Percentiles rank a stretch among this genome's conserved stretches.
These are phyloP conservation scores for Cricetomys ansorgei DNA, from an alignment of 2,113 vertebrate genomes.

Conservation along the genomic window DNA sequence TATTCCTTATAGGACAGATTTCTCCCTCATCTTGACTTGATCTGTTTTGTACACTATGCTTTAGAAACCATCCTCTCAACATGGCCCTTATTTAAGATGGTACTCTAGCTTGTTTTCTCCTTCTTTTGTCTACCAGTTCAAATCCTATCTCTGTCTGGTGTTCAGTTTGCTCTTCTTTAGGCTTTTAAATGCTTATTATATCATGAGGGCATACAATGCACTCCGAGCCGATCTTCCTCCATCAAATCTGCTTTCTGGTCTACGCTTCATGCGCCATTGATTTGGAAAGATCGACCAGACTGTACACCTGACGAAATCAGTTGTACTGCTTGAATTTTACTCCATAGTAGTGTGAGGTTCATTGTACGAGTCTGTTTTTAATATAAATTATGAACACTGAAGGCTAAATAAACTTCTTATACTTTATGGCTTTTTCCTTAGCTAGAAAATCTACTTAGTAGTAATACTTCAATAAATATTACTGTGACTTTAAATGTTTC, in stretches of 20 bases:
- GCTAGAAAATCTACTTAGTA: constrained; percentile 45
- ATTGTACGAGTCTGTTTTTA: constrained; percentile 48
- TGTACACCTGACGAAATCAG: background rate
- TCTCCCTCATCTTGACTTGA: background rate
- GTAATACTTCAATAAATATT: constrained; percentile 33
- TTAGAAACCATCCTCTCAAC: background rate
- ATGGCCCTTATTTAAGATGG: constrained; percentile 7
- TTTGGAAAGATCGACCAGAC: background rate
- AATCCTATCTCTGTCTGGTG: background rate
- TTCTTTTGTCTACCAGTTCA: background rate
- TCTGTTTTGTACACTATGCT: background rate
- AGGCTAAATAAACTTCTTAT: constrained; percentile 25
- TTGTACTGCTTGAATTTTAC: constrained; percentile 29
- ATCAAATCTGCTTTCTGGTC: background rate
- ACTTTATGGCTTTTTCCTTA: constrained; percentile 12
- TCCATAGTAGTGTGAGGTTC: constrained; percentile 12
- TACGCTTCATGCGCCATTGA: background rate
- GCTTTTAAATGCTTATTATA: background rate
- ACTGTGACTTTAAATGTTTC: constrained; percentile 36
- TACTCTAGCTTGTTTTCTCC: background rate
- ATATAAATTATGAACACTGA: background rate
- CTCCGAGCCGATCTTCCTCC: background rate
- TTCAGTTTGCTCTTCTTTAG: background rate
- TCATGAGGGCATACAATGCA: background rate
- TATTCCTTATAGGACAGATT: background rate